Percentiles rank a stretch among this genome's conserved stretches.
Conservation (phyloP, 2,797 vertebrate genomes). For the Sebastolobus alascanus region DNA sequence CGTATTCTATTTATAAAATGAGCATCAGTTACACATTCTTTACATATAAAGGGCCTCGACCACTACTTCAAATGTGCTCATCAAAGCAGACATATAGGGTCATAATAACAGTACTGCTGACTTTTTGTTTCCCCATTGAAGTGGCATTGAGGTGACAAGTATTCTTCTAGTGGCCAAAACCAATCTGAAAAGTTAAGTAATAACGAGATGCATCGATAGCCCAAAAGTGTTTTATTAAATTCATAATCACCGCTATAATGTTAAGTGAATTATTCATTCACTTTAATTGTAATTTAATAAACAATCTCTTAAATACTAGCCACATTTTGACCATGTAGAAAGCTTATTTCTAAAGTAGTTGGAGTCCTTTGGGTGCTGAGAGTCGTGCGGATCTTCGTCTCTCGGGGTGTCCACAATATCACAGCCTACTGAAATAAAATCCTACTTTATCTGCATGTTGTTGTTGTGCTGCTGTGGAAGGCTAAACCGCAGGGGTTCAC, state of each 20-base stretch:
- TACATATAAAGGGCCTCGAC: slow-evolving; percentile 10
- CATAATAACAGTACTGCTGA: not conserved
- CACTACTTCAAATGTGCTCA: not conserved
- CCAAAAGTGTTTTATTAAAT: slow-evolving; percentile 78
- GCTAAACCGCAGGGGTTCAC: slow-evolving; percentile 43
- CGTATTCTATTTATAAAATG: slow-evolving; percentile 29
- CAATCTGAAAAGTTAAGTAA: slow-evolving; percentile 14
- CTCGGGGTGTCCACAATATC: slow-evolving; percentile 28
- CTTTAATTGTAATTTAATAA: slow-evolving; percentile 67
- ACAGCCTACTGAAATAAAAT: slow-evolving; percentile 49
- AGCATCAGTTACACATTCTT: slow-evolving; percentile 30
- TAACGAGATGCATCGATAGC: slow-evolving; percentile 37
- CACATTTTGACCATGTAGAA: slow-evolving; percentile 53
- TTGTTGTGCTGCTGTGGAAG: slow-evolving; percentile 25
- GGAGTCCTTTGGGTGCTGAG: slow-evolving; percentile 59
- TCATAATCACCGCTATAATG: slow-evolving; percentile 59
- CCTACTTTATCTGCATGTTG: slow-evolving; percentile 35
- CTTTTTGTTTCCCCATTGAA: not conserved
- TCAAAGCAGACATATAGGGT: not conserved
- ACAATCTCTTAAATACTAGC: slow-evolving; percentile 79
- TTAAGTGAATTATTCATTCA: slow-evolving; percentile 57
- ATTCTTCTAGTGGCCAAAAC: not conserved
- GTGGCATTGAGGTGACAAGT: not conserved
- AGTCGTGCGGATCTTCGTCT: slow-evolving; percentile 31
- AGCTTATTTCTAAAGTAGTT: slow-evolving; percentile 57